Evolutionary conservation across 2,797 vertebrate genomes (phyloP), one percentile per base, ranked within the genome.

Genomic region (Neoniphon sammara): DNA sequence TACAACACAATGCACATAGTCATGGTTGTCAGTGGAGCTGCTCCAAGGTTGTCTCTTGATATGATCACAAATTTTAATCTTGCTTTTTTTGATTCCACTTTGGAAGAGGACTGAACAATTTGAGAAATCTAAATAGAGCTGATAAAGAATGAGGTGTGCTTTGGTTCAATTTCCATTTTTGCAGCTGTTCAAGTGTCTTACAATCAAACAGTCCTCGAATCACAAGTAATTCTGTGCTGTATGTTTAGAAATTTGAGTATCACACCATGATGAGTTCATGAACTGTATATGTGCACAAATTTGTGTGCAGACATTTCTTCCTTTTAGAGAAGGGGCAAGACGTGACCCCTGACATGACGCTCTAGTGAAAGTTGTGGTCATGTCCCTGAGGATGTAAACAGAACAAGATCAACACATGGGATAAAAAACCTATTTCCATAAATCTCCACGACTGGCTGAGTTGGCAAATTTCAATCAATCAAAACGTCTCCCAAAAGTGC

Each of bases 401-500:
- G 5, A 73, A 66, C 46, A 53, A 57, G 62, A 46, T 44, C 25
- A 25, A 30, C 44, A 69, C 50, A 21, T 21, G 4, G 55, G 21
- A 55, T 63, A 20, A 44, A 66, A 77, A 63, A 39, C 36, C 36
- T 39, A 8, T 39, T 10, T 0, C 15, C 49, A 31, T 20, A 18
- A 7, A 34, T 73, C 49, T 58, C 27, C 53, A 61, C 25, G 47
- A 54, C 52, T 57, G n/a, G 66, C 70, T 15, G 14, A 44, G 62
- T 25, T 7, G 15, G 44, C 44, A 15, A 47, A 47, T 47, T 15
- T 5, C 17, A 47, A 47, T 18, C 44, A 47, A 23, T 55, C 46
- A 50, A 64, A 44, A 60, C 39, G 23, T 12, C 58, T 31, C 30
- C 67, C 52, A 47, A 68, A 76, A 67, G 46, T 46, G 52, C 20